Evolutionary conservation across 2,888 invertebrate species (phyloP).

Genomic region (Geophilus truncorum): DNA sequence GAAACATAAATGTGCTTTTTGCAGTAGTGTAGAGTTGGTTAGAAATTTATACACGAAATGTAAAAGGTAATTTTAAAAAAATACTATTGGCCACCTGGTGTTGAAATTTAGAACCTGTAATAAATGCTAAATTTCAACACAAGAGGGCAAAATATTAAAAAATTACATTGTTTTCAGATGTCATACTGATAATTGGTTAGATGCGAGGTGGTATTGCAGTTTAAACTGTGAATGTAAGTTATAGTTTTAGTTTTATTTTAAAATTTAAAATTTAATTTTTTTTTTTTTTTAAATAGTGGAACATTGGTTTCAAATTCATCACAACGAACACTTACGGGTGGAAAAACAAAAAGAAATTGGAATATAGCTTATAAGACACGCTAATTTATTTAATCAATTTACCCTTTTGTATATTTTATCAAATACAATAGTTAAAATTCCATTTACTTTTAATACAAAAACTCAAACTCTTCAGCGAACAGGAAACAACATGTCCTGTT

Average conservation of each 20-base stretch:
- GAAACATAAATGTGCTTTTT: not conserved
- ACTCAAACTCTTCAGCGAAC: not conserved
- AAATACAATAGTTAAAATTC: not conserved
- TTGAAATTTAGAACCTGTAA: too few relatives aligned
- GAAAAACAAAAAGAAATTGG: not conserved
- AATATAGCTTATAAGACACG: too few relatives aligned
- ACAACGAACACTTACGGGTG: not conserved
- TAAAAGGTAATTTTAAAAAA: not conserved
- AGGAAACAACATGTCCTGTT: constrained; percentile 22
- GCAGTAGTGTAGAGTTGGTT: not conserved
- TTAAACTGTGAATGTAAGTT: not conserved
- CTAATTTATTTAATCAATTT: too few relatives aligned
- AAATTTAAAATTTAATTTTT: not conserved
- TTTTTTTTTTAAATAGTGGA: not conserved
- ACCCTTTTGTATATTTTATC: not conserved
- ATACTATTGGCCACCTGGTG: too few relatives aligned
- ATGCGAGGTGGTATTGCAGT: not conserved
- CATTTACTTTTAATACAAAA: not conserved
- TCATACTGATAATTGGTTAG: not conserved
- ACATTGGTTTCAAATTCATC: not conserved
- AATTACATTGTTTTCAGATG: not conserved
- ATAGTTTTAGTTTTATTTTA: not conserved
- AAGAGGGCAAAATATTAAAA: too few relatives aligned
- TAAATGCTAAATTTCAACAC: too few relatives aligned
- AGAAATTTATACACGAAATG: not conserved